These are phyloP conservation scores for Aphyosemion australe DNA, from an alignment of 2,113 vertebrate genomes.

Conservation along the genomic window DNA sequence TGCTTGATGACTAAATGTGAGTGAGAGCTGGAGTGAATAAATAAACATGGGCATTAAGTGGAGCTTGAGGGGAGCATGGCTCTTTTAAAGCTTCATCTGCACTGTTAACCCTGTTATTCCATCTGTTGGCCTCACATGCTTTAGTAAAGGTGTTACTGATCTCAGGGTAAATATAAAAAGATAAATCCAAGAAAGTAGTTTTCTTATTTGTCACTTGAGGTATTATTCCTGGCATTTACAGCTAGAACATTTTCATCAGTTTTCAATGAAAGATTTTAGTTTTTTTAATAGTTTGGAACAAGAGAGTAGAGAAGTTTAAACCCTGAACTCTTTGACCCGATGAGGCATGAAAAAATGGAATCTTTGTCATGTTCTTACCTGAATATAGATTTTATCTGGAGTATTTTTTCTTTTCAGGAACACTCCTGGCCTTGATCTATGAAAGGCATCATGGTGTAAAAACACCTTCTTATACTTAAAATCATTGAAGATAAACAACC, in stretches of 20 bases:
- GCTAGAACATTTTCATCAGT: conserved; percentile 4
- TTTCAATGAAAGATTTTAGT: neutral
- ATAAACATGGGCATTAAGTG: conserved; percentile 74
- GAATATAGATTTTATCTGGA: conserved; percentile 10
- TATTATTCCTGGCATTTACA: neutral
- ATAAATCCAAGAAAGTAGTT: conserved; percentile 4
- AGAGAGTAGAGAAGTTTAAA: conserved; percentile 1
- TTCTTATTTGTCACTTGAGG: neutral
- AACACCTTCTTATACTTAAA: neutral
- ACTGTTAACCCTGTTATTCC: conserved; percentile 63
- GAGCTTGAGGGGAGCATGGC: conserved; percentile 53
- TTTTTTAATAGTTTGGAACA: neutral
- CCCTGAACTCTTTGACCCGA: conserved; percentile 7
- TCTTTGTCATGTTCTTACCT: conserved; percentile 9
- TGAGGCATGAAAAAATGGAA: too few species aligned
- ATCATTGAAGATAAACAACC: too few species aligned
- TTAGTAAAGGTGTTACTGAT: conserved; percentile 18
- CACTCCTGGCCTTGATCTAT: neutral
- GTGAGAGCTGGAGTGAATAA: conserved; percentile 65
- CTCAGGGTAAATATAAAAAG: neutral
- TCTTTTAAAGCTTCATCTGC: conserved; percentile 34
- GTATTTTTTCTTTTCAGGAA: neutral
- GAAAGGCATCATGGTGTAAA: neutral
- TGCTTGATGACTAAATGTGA: conserved; percentile 66
- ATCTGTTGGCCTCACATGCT: neutral